Percentiles rank a stretch among this genome's conserved stretches.
phyloP scores from a whole-genome alignment of 2,113 vertebrate species.

The Martes martes region DNA sequence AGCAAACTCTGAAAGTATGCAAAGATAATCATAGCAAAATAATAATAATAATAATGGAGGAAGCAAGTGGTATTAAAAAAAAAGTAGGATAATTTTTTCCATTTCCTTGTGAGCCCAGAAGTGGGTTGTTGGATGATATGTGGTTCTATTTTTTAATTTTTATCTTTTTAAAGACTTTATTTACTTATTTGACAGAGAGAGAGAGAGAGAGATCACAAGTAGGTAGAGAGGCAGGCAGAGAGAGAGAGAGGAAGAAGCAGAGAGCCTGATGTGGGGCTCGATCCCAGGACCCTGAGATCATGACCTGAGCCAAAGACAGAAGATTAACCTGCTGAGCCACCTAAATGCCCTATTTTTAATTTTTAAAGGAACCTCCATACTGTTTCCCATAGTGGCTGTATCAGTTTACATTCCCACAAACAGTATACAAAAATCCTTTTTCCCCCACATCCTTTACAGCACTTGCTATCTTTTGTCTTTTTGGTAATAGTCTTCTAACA shows the following conservation, averaged over 20 bases:
- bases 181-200: no score
- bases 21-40: neutral
- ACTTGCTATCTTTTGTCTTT: neutral
- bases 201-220: no score
- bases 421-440: neutral
- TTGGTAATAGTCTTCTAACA: neutral
- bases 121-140: neutral
- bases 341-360: neutral
- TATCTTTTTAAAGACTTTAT: no score
- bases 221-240: no score
- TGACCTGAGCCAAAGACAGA: no score
- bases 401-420: neutral
- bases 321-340: no score
- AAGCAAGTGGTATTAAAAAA: neutral
- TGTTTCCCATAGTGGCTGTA: neutral
- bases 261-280: no score
- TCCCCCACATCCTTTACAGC: neutral
- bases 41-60: no score
- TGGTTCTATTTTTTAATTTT: neutral
- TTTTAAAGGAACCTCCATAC: neutral
- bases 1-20: neutral
- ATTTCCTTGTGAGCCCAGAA: neutral
- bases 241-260: no score
- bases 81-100: neutral
- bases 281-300: no score